Percentiles rank a stretch among this genome's conserved stretches.
Conservation (phyloP, 64 coral and sea anemone species). For the Stichodactyla mertensii region DNA sequence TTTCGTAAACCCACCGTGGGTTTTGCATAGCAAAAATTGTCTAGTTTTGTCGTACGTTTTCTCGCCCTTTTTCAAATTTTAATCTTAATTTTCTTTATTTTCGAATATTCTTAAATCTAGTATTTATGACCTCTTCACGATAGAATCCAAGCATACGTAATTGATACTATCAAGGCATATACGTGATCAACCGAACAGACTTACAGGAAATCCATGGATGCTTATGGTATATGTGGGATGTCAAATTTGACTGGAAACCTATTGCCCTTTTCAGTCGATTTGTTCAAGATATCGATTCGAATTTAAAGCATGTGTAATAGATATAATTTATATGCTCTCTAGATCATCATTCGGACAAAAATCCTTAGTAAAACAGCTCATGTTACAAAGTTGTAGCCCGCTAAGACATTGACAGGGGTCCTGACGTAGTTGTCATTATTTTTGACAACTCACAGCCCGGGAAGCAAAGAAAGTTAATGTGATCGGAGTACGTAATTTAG, state of each 20-base stretch:
- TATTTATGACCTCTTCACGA: not conserved
- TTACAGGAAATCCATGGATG: not conserved
- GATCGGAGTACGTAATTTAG: not conserved
- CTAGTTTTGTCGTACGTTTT: too few species aligned
- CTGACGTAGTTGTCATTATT: not conserved
- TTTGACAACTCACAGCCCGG: not conserved
- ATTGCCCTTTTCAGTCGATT: not conserved
- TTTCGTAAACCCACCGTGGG: too few species aligned
- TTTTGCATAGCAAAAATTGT: too few species aligned
- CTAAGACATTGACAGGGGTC: not conserved
- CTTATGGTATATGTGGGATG: not conserved
- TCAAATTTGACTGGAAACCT: not conserved
- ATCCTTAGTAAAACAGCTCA: not conserved
- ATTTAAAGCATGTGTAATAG: not conserved
- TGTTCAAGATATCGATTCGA: not conserved
- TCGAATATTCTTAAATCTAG: too few species aligned
- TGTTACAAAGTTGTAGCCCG: not conserved
- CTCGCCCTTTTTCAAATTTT: too few species aligned
- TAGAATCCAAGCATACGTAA: not conserved
- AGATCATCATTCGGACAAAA: not conserved
- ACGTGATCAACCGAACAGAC: not conserved
- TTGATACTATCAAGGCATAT: not conserved
- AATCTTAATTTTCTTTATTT: too few species aligned
- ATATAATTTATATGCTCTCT: not conserved
- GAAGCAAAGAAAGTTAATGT: too few species aligned